phyloP scores from a whole-genome alignment of 2,888 invertebrate species.

The Zaprionus bogoriensis region DNA sequence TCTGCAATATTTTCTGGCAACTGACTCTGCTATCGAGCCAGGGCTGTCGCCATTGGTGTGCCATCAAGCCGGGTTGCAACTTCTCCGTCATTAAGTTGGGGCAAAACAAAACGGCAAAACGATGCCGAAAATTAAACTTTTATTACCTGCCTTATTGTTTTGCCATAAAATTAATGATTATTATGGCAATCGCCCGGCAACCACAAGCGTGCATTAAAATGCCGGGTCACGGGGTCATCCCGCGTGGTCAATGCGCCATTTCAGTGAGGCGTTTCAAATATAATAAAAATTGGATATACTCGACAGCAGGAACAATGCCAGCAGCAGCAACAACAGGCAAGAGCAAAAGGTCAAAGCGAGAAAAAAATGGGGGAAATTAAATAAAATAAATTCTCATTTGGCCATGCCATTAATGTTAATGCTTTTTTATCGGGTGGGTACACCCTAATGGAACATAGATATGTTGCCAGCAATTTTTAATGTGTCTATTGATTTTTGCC shows the following conservation, averaged over 20 bases:
- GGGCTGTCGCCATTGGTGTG: constrained; percentile 11
- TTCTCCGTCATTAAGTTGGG: constrained; percentile 47
- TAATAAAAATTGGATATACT: constrained; percentile 64
- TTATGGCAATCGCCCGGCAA: constrained; percentile 68
- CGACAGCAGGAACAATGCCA: constrained; percentile 25
- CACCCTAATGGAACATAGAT: constrained; percentile 37
- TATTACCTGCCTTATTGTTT: constrained; percentile 79
- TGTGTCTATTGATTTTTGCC: constrained; percentile 66
- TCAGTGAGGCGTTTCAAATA: constrained; percentile 45
- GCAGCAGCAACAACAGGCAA: constrained; percentile 11
- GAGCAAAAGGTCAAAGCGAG: constrained; percentile 8
- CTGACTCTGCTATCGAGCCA: constrained; percentile 9
- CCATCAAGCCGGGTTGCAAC: constrained; percentile 25
- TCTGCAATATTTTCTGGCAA: neutral
- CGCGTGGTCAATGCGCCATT: constrained; percentile 33
- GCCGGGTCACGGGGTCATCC: constrained; percentile 30
- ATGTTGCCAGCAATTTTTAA: constrained; percentile 38
- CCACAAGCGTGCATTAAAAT: constrained; percentile 69
- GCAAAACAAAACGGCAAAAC: constrained; percentile 24
- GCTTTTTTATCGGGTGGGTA: constrained; percentile 19
- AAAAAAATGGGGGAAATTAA: constrained; percentile 53
- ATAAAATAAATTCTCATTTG: constrained; percentile 67
- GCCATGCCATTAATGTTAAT: constrained; percentile 68
- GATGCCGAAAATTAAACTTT: constrained; percentile 69
- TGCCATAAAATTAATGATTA: constrained; percentile 78